Evolutionary conservation across 2,113 vertebrate species (phyloP).

Genomic region (Oryzias javanicus): DNA sequence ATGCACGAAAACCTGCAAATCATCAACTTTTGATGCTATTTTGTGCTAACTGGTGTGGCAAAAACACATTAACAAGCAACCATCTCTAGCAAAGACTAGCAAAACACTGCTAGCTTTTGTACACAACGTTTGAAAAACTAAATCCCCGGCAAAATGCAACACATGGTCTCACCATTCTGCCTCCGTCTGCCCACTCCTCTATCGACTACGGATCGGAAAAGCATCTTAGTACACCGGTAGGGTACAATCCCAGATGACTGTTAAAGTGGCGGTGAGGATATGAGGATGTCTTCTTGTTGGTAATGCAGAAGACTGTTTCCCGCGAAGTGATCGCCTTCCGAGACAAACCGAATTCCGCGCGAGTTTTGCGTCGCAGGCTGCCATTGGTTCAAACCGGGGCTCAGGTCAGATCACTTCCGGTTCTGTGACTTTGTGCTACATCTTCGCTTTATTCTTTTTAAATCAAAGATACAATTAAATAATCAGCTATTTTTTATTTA

Average conservation of each 20-base stretch:
- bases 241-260: constrained; percentile 1
- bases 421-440: constrained; percentile 23
- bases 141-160: neutral
- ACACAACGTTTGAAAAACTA: no score
- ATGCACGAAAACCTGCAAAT: no score
- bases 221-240: constrained; percentile 44
- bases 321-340: constrained; percentile 60
- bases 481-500: no score
- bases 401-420: neutral
- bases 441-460: no score
- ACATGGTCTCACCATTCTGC: constrained; percentile 68
- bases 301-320: constrained; percentile 50
- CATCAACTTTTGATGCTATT: no score
- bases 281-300: neutral
- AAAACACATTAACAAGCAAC: no score
- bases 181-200: constrained; percentile 62
- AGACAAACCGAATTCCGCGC: constrained; percentile 69
- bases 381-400: constrained; percentile 59
- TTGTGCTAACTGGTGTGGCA: no score
- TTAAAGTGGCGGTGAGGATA: no score
- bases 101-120: no score
- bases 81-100: no score
- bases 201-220: constrained; percentile 74
- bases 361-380: constrained; percentile 32
- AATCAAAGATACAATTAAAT: no score